phyloP scores from a whole-genome alignment of 2,113 vertebrate genomes.

The Tapirus terrestris region DNA sequence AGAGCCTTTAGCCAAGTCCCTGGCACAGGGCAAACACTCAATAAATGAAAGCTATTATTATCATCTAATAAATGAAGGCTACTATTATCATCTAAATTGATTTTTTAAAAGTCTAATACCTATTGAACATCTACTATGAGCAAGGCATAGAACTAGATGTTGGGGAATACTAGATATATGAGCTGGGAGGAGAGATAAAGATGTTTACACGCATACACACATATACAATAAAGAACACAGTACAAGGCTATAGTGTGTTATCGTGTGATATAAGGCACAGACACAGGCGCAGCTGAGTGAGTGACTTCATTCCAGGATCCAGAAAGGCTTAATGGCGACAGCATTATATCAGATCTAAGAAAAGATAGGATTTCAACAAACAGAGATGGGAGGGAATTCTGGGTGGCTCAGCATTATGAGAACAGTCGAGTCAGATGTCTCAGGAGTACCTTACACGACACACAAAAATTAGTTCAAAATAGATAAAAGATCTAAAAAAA shows the following conservation, averaged over 20 bases:
- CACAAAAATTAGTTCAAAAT: not conserved
- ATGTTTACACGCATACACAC: not conserved
- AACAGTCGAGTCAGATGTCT: not conserved
- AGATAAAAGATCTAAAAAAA: not conserved
- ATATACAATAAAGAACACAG: accelerated
- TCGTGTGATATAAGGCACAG: not conserved
- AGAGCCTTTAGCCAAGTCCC: not conserved
- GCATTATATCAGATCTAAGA: not conserved
- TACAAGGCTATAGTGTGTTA: not conserved
- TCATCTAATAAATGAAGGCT: not conserved
- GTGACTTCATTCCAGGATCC: not conserved
- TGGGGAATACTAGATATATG: not conserved
- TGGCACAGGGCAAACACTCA: not conserved
- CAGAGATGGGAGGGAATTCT: not conserved
- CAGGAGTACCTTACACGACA: not conserved
- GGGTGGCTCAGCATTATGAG: not conserved
- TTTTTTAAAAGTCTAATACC: not conserved
- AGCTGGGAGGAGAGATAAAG: not conserved
- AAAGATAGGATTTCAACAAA: not conserved
- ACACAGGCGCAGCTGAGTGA: not conserved
- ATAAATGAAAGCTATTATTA: not conserved
- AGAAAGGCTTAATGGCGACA: not conserved
- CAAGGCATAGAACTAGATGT: not conserved
- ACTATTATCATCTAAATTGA: not conserved
- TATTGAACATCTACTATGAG: not conserved